Base-by-base conservation (phyloP, 2,888 invertebrate species). In the Sphinx pinastri region DNA sequence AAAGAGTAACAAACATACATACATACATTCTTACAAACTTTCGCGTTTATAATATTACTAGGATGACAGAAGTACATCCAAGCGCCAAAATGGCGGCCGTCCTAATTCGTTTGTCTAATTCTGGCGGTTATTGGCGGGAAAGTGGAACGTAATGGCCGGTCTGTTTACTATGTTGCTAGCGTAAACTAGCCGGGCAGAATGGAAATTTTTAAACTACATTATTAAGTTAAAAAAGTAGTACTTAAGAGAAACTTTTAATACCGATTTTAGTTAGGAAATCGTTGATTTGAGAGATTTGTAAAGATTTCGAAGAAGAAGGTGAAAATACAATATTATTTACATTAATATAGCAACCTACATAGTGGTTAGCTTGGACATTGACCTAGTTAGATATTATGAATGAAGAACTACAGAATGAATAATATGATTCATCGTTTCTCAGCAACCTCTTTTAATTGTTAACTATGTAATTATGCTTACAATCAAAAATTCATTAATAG, bases 21-120 rank as follows among this genome's bases (percentile, higher is more conserved):
- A n/a, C n/a, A n/a, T n/a, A n/a, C n/a, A n/a, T n/a, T n/a, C n/a
- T n/a, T n/a, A n/a, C n/a, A n/a, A n/a, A n/a, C n/a, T n/a, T n/a
- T n/a, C n/a, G n/a, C n/a, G n/a, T n/a, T n/a, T 38, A 38, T 38
- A 38, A 38, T 38, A 16, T 55, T 7, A 1, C 19, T 19, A 55
- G 0, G 0, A 52, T 38, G 52, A 52, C 11, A 67, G 38, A 60
- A 14, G n/a, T 67, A 67, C 45, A 45, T 7, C 31, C 31, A 14
- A 52, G 69, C 69, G 54, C 25, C 69, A 76, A 78, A 25, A 83
- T 81, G 83, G 80, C 77, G 72, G 69, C 69, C 70, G 74, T 84
- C 82, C 75, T 80, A 83, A 81, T 84, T 79, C 74, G 70, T 76
- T 79, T 71, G 73, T 79, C 83, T 86, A 86, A 86, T 85, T 84